These are phyloP conservation scores for Megaceryle torquata DNA, from an alignment of 2,113 vertebrate species.

Conservation along the genomic window DNA sequence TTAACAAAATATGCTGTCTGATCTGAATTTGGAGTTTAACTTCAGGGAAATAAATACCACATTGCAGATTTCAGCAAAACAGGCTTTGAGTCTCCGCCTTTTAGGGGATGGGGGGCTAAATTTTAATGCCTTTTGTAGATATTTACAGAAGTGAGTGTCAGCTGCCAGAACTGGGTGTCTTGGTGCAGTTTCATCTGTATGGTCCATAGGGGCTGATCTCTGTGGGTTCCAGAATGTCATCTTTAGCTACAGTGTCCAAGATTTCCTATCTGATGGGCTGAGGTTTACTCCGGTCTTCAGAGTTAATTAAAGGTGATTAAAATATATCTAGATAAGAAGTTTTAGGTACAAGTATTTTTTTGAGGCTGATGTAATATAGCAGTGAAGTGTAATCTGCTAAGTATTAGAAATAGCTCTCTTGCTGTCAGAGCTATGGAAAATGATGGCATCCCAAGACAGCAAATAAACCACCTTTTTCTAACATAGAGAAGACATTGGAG, in stretches of 20 bases:
- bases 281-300: not conserved
- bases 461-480: not conserved
- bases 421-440: not conserved
- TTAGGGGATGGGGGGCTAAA: accelerated
- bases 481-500: not conserved
- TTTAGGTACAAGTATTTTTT: not conserved
- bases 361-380: not conserved
- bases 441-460: not conserved
- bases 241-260: not conserved
- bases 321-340: not conserved
- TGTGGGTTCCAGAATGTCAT: not conserved
- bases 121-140: not conserved
- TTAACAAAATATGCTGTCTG: not conserved
- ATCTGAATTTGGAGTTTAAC: not conserved
- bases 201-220: not conserved
- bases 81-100: not conserved
- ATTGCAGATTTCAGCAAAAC: accelerated
- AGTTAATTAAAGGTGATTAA: not conserved
- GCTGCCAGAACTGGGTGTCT: not conserved
- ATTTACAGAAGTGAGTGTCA: not conserved
- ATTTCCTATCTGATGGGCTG: not conserved
- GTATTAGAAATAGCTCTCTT: not conserved
- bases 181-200: not conserved
- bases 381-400: not conserved
- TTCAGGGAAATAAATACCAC: not conserved